Percentiles rank a stretch among this genome's conserved stretches.
Evolutionary conservation across 2,888 invertebrate genomes (phyloP).

Genomic region (Pilophorus perplexus): DNA sequence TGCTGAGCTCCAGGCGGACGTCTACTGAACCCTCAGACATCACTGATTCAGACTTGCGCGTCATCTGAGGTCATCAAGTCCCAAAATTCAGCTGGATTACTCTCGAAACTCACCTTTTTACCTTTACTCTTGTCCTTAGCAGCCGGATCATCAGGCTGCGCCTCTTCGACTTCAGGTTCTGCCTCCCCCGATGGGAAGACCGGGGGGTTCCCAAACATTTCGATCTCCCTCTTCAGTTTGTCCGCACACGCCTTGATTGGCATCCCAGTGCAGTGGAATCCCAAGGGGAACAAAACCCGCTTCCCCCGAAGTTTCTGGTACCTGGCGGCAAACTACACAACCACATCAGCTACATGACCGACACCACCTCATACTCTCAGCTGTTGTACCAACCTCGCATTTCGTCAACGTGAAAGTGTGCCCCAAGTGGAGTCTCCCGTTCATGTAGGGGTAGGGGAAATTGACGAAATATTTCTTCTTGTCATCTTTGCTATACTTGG

Average conservation of each 20-base stretch:
- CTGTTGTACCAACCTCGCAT: no score
- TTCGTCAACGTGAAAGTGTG: slow-evolving; percentile 96
- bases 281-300: slow-evolving; percentile 91
- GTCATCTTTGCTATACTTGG: slow-evolving; percentile 54
- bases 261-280: slow-evolving; percentile 99
- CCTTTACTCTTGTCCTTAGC: slow-evolving; percentile 87
- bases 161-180: slow-evolving; percentile 53
- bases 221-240: slow-evolving; percentile 91
- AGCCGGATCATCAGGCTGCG: slow-evolving; percentile 56
- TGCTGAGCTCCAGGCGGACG: no score
- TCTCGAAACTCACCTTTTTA: slow-evolving; percentile 72
- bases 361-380: no score
- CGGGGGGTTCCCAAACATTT: slow-evolving; percentile 88
- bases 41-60: no score
- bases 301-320: slow-evolving; percentile 91
- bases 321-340: slow-evolving; percentile 79
- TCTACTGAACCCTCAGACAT: no score
- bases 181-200: slow-evolving; percentile 66
- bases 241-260: slow-evolving; percentile 99
- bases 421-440: slow-evolving; percentile 94
- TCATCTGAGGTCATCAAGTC: no score
- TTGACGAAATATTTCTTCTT: slow-evolving; percentile 88
- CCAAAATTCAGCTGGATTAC: no score
- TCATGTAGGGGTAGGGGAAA: slow-evolving; percentile 99
- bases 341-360: no score